Evolutionary conservation across 2,888 invertebrate genomes (phyloP).

Genomic region (Yponomeuta plumbellus): DNA sequence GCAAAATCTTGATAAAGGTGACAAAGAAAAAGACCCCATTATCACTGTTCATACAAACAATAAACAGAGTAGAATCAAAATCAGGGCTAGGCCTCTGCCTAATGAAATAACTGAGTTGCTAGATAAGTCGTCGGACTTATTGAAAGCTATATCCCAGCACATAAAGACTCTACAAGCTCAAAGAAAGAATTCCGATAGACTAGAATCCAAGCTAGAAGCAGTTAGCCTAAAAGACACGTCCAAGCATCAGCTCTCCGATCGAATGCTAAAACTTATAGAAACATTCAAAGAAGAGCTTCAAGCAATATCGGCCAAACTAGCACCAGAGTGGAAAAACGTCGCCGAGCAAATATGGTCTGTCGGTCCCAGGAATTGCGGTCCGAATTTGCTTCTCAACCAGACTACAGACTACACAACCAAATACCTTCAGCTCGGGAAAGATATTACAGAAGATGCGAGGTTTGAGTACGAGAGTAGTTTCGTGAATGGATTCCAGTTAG

Average conservation of each 20-base stretch:
- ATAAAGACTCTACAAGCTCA: conserved; percentile 60
- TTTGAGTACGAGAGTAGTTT: conserved; percentile 85
- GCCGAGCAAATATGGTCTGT: conserved; percentile 91
- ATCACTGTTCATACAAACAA: conserved; percentile 81
- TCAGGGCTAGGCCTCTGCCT: conserved; percentile 88
- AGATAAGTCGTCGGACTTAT: conserved; percentile 81
- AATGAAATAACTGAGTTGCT: conserved; percentile 81
- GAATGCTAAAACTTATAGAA: conserved; percentile 63
- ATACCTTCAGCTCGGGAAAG: conserved; percentile 54
- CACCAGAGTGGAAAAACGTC: conserved; percentile 68
- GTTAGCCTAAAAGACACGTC: conserved; percentile 41
- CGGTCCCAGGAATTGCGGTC: conserved; percentile 91
- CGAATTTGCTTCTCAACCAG: conserved; percentile 92
- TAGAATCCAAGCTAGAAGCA: conserved; percentile 48
- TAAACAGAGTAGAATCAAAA: conserved; percentile 81
- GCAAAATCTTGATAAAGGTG: conserved; percentile 68
- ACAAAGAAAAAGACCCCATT: conserved; percentile 67
- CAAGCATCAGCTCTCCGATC: conserved; percentile 52
- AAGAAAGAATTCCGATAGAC: conserved; percentile 49
- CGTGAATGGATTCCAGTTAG: conserved; percentile 91
- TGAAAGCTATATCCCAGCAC: conserved; percentile 79
- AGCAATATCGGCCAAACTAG: conserved; percentile 76
- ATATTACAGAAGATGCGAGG: conserved; percentile 70
- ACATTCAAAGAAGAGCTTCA: conserved; percentile 75
- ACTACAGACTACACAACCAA: conserved; percentile 78